A percentile compares a stretch with the other conserved stretches of the same genome.
Evolutionary conservation across 2,797 vertebrate species (phyloP).

Genomic region (Rhadinocentrus ornatus): DNA sequence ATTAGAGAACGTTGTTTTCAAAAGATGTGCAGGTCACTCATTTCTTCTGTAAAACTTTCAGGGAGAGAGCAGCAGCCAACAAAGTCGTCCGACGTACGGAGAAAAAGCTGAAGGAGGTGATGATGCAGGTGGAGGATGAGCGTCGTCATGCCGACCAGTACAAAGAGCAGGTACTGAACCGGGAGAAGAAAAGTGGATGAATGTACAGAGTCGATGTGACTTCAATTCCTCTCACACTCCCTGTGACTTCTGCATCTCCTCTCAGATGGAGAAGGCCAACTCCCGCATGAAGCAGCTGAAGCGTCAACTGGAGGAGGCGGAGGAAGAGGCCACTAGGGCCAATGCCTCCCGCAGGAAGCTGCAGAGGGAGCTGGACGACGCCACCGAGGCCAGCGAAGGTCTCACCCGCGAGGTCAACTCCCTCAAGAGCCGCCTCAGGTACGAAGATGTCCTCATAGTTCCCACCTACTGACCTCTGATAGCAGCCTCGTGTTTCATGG

Average conservation of each 20-base stretch:
- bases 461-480: too few species aligned
- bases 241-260: too few species aligned
- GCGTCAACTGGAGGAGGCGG: constrained; percentile 95
- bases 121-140: constrained; percentile 99
- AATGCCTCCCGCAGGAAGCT: constrained; percentile 96
- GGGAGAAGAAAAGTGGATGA: too few species aligned
- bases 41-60: constrained; percentile 52
- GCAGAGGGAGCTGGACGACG: constrained; percentile 95
- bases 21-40: neutral
- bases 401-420: constrained; percentile 95
- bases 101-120: constrained; percentile 98
- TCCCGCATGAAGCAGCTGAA: constrained; percentile 98
- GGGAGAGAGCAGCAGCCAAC: constrained; percentile 94
- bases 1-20: too few species aligned
- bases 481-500: too few species aligned
- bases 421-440: constrained; percentile 96
- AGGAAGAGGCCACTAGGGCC: constrained; percentile 93
- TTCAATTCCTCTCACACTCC: too few species aligned
- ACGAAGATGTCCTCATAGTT: too few species aligned
- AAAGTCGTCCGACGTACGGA: constrained; percentile 94
- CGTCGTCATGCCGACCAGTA: constrained; percentile 96
- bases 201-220: too few species aligned
- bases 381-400: constrained; percentile 93
- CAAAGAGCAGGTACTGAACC: constrained; percentile 88
- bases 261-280: constrained; percentile 87